Conservation (phyloP, 2,113 vertebrate species). For the Pseudorectes ferrugineus region DNA sequence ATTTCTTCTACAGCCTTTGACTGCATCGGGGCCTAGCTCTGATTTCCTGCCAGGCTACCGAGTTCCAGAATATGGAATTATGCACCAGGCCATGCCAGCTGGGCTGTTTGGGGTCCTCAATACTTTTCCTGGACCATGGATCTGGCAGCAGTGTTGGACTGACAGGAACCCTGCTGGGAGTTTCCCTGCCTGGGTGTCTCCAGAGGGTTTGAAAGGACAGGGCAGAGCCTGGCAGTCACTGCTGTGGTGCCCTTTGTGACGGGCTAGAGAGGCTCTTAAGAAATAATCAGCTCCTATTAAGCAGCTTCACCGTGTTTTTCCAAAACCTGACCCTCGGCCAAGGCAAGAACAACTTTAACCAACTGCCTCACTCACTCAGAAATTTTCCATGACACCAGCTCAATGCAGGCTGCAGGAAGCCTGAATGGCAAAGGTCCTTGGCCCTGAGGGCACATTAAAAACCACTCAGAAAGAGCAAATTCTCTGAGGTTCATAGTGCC, state of each 20-base stretch:
- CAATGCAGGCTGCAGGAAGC: neutral
- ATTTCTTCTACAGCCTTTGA: neutral
- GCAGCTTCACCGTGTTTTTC: neutral
- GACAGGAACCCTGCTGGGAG: neutral
- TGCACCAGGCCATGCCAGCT: rapidly evolving
- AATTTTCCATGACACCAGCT: rapidly evolving
- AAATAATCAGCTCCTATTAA: neutral
- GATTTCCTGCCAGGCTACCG: neutral
- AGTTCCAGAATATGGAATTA: neutral
- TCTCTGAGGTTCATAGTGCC: neutral
- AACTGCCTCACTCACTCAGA: neutral
- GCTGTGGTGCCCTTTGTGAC: neutral
- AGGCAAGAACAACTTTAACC: neutral
- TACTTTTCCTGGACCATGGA: rapidly evolving
- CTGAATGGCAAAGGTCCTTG: neutral
- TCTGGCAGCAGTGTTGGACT: neutral
- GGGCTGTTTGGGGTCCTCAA: neutral
- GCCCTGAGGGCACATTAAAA: neutral
- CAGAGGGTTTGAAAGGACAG: neutral
- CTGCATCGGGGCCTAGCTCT: no score
- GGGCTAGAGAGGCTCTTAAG: neutral
- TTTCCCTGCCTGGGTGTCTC: neutral
- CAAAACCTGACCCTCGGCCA: neutral
- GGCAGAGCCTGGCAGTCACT: neutral
- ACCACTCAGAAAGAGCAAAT: neutral